A percentile compares a stretch with the other conserved stretches of the same genome.
Evolutionary conservation across 2,888 invertebrate species (phyloP).

Genomic region (Caenorhabditis drosophilae): DNA sequence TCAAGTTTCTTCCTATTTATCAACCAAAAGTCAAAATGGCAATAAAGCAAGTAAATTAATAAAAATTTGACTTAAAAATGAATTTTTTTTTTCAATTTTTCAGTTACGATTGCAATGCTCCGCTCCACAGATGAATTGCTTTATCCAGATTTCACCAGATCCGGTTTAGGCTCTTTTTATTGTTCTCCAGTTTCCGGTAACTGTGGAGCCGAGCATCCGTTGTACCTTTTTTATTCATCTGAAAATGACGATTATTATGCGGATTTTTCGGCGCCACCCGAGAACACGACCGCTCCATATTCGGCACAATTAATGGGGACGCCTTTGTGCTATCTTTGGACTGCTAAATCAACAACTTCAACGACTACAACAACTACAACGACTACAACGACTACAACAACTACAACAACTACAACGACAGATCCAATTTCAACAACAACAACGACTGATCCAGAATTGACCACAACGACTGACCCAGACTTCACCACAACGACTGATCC

Average conservation of each 20-base stretch:
- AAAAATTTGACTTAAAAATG: too few relatives aligned
- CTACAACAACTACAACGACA: constrained; percentile 4
- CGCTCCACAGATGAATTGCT: constrained; percentile 28
- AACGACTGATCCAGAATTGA: constrained; percentile 2
- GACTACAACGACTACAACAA: constrained; percentile 4
- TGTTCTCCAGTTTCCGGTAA: constrained; percentile 35
- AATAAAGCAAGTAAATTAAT: too few relatives aligned
- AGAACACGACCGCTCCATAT: constrained; percentile 24
- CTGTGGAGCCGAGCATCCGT: constrained; percentile 40
- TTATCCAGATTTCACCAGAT: constrained; percentile 22
- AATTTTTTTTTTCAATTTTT: too few relatives aligned
- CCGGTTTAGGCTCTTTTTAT: constrained; percentile 18
- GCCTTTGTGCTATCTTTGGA: constrained; percentile 33
- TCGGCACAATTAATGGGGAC: constrained; percentile 18
- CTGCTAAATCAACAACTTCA: constrained; percentile 17
- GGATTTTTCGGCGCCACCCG: constrained; percentile 8
- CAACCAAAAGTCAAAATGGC: too few relatives aligned
- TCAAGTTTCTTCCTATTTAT: too few relatives aligned
- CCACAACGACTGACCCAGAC: constrained; percentile 5
- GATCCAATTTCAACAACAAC: constrained; percentile 3
- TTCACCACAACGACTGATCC: constrained; percentile 2
- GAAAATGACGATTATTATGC: constrained; percentile 23
- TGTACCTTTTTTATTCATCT: constrained; percentile 37
- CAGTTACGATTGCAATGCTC: constrained; percentile 30
- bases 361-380: constrained; percentile 13